A percentile compares a stretch with the other conserved stretches of the same genome.
phyloP scores from a whole-genome alignment of 2,113 vertebrate species.

The Leiothrix lutea region DNA sequence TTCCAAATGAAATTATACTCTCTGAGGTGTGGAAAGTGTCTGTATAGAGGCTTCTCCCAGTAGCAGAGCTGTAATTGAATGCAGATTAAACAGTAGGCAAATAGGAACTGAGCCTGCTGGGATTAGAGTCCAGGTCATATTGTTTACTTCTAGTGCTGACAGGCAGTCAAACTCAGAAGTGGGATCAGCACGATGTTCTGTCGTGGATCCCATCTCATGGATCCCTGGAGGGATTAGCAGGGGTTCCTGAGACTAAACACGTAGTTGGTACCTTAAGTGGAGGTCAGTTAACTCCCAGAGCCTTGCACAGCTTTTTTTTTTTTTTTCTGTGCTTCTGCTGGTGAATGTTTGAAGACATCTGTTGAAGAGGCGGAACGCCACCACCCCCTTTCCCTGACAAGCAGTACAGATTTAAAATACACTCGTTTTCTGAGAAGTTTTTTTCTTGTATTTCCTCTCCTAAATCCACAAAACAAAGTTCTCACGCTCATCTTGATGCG shows the following conservation, averaged over 20 bases:
- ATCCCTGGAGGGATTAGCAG: background rate
- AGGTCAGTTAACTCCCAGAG: background rate
- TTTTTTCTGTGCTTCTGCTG: background rate
- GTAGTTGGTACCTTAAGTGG: background rate
- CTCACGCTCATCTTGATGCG: background rate
- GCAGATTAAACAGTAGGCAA: background rate
- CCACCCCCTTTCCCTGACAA: background rate
- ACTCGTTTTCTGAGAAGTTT: background rate
- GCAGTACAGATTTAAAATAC: background rate
- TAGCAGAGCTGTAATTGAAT: background rate
- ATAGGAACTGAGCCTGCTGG: background rate
- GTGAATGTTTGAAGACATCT: background rate
- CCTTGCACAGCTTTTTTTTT: background rate
- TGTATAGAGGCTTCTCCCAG: background rate
- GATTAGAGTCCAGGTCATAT: background rate
- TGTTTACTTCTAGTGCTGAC: background rate
- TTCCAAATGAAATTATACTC: background rate
- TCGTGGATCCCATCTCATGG: fast-evolving
- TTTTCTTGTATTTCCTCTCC: background rate
- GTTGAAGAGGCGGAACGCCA: background rate
- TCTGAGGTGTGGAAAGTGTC: background rate
- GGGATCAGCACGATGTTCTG: background rate
- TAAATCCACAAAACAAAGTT: background rate
- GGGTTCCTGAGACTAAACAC: background rate
- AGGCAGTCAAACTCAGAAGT: background rate